Percentiles rank a stretch among this genome's conserved stretches.
phyloP scores from a whole-genome alignment of 2,888 invertebrate genomes.

The Phaedon cochleariae region DNA sequence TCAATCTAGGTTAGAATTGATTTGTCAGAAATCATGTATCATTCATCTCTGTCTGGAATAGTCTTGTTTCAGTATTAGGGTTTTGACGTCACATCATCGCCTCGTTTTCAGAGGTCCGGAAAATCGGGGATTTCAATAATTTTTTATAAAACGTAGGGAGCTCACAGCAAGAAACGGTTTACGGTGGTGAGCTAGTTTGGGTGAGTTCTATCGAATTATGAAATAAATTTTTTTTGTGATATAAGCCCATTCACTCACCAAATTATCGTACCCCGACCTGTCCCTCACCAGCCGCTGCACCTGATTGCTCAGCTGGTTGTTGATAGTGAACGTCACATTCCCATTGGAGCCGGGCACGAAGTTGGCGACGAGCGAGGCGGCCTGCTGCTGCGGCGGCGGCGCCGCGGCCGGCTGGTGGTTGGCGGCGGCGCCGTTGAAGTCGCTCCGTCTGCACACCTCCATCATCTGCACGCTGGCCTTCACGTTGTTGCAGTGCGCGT shows the following conservation, averaged over 20 bases:
- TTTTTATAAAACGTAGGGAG: too few species aligned
- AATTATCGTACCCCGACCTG: conserved; percentile 80
- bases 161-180: too few species aligned
- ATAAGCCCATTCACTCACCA: conserved; percentile 68
- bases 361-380: conserved; percentile 74
- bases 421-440: conserved; percentile 60
- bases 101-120: too few species aligned
- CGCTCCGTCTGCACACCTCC: conserved; percentile 78
- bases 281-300: conserved; percentile 77
- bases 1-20: too few species aligned
- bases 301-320: conserved; percentile 84
- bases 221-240: too few species aligned
- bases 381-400: conserved; percentile 62
- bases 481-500: conserved; percentile 96
- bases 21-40: too few species aligned
- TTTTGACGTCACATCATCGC: too few species aligned
- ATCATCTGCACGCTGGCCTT: conserved; percentile 98
- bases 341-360: conserved; percentile 81
- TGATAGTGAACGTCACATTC: conserved; percentile 92
- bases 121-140: too few species aligned
- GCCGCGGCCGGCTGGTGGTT: conserved; percentile 64
- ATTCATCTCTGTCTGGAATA: too few species aligned
- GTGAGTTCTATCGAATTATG: too few species aligned
- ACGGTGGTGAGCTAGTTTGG: too few species aligned
- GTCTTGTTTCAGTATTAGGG: too few species aligned